phyloP scores from a whole-genome alignment of 2,888 invertebrate genomes.

The Argyra leucocephala region DNA sequence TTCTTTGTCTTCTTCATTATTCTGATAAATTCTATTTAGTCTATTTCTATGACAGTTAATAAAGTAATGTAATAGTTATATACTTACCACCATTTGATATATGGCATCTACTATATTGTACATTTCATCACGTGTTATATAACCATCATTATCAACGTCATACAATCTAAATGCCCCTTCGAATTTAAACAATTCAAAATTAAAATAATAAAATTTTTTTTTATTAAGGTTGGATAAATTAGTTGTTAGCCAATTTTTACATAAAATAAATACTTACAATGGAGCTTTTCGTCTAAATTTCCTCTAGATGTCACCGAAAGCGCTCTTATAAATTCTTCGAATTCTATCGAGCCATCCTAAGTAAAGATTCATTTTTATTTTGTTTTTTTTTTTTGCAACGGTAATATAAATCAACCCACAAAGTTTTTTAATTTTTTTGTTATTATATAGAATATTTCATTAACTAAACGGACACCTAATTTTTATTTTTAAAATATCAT shows the following conservation, averaged over 20 bases:
- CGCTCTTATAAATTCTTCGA: slow-evolving; percentile 97
- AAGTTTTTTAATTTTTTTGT: too few species aligned
- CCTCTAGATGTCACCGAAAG: slow-evolving; percentile 97
- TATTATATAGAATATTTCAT: too few species aligned
- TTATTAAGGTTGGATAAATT: background rate
- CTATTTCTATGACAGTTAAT: too few species aligned
- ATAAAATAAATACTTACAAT: slow-evolving; percentile 64
- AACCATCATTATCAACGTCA: slow-evolving; percentile 93
- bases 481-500: too few species aligned
- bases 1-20: too few species aligned
- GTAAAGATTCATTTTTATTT: slow-evolving; percentile 27
- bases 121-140: slow-evolving; percentile 91
- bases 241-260: background rate
- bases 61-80: too few species aligned
- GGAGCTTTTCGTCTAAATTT: slow-evolving; percentile 94
- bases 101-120: slow-evolving; percentile 95
- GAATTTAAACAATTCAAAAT: background rate
- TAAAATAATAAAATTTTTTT: background rate
- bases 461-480: too few species aligned
- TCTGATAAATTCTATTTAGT: too few species aligned
- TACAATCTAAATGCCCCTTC: slow-evolving; percentile 87
- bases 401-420: too few species aligned
- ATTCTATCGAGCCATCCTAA: slow-evolving; percentile 97
- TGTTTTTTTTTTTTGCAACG: too few species aligned
- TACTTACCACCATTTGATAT: slow-evolving; percentile 95